phyloP scores from a whole-genome alignment of 2,888 invertebrate genomes.

The Sthenelais limicola region DNA sequence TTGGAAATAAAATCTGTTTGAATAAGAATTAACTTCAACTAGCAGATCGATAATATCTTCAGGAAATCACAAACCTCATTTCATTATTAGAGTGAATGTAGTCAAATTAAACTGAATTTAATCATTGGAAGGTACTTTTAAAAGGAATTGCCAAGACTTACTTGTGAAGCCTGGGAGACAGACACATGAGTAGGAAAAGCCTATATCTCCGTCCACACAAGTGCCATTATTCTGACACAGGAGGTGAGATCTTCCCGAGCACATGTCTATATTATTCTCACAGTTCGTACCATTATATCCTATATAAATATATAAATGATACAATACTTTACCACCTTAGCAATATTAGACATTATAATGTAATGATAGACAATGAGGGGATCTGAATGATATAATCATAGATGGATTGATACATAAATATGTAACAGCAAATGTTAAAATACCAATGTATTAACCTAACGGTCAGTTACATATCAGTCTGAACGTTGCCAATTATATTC shows the following conservation, averaged over 20 bases:
- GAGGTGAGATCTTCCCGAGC: slow-evolving; percentile 2
- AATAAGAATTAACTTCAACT: no score
- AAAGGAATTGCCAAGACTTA: slow-evolving; percentile 9
- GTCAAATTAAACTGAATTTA: no score
- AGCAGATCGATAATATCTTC: no score
- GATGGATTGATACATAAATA: not conserved
- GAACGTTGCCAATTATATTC: not conserved
- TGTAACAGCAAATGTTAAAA: no score
- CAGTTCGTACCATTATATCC: slow-evolving; percentile 26
- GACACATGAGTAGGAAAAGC: slow-evolving; percentile 22
- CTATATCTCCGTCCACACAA: slow-evolving; percentile 27
- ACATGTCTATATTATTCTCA: slow-evolving; percentile 32
- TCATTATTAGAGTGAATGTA: no score
- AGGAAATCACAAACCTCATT: no score
- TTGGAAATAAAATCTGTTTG: no score
- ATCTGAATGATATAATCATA: not conserved
- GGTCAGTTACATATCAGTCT: not conserved
- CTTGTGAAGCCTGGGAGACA: slow-evolving; percentile 32
- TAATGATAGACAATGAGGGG: no score
- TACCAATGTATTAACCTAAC: not conserved
- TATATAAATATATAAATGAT: slow-evolving; percentile 6
- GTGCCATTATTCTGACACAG: slow-evolving; percentile 30
- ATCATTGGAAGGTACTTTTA: no score
- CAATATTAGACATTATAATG: no score
- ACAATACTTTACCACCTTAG: no score